Percentiles rank a stretch among this genome's conserved stretches.
Conservation (phyloP, 2,797 vertebrate species). For the Thamnophis elegans region DNA sequence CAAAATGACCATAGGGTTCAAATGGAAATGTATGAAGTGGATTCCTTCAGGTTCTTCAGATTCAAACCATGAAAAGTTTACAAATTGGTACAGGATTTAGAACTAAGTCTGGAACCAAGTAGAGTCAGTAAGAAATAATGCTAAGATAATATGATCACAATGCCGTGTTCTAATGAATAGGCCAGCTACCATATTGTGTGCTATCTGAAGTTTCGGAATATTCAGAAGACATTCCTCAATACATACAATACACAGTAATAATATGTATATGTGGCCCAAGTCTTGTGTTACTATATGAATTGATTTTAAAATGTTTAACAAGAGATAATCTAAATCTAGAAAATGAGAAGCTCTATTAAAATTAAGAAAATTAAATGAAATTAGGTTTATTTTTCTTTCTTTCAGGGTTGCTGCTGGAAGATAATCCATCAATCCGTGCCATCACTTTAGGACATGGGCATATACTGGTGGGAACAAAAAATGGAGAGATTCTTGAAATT, state of each 20-base stretch:
- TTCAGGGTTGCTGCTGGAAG: slow-evolving; percentile 90
- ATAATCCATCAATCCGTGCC: slow-evolving; percentile 94
- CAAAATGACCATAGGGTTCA: no score
- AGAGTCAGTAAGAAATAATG: neutral
- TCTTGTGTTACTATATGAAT: neutral
- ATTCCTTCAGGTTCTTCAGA: neutral
- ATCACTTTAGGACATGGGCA: slow-evolving; percentile 92
- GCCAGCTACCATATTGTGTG: neutral
- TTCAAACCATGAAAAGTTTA: neutral
- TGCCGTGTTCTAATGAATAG: neutral
- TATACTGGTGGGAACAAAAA: slow-evolving; percentile 93
- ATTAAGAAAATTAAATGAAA: neutral
- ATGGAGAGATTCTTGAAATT: slow-evolving; percentile 93
- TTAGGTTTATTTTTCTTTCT: neutral
- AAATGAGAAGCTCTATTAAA: neutral
- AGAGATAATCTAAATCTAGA: neutral
- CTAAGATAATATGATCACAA: neutral
- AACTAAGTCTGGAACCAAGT: neutral
- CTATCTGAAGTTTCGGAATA: neutral
- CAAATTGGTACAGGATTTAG: neutral
- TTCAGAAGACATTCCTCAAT: neutral
- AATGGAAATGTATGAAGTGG: neutral
- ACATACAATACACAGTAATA: neutral
- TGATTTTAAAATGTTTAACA: neutral
- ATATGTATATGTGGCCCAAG: neutral